A percentile compares a stretch with the other conserved stretches of the same genome.
Evolutionary conservation across 1,140 invertebrate genomes (phyloP).

Genomic region (Lucilia sericata): DNA sequence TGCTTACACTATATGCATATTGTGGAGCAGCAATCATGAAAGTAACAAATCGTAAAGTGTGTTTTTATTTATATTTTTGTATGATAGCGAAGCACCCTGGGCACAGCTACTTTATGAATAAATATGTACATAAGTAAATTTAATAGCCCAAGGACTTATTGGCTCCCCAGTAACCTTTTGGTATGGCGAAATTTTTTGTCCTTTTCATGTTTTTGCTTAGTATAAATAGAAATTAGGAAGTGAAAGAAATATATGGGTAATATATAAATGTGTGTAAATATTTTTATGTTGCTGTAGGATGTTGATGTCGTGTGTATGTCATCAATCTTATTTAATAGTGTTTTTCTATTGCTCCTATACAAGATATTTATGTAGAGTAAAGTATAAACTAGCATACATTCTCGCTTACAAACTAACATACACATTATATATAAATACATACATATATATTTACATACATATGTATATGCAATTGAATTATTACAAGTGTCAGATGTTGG

Average conservation of each 20-base stretch:
- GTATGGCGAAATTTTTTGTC: constrained; percentile 29
- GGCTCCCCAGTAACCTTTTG: constrained; percentile 32
- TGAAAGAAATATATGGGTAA: not conserved
- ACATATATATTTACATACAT: not conserved
- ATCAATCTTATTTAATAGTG: constrained; percentile 68
- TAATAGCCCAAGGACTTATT: constrained; percentile 27
- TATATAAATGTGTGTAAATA: not conserved
- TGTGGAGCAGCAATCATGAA: too few relatives aligned
- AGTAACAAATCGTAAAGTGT: too few relatives aligned
- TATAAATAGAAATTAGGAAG: not conserved
- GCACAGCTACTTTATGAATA: too few relatives aligned
- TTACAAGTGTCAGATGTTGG: constrained; percentile 62
- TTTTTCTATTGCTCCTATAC: constrained; percentile 46
- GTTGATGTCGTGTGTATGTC: constrained; percentile 51
- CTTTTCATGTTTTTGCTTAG: not conserved
- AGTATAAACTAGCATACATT: not conserved
- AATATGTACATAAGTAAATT: not conserved
- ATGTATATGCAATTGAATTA: constrained; percentile 61
- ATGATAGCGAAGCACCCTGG: too few relatives aligned
- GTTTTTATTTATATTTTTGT: too few relatives aligned
- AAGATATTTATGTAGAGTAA: too few relatives aligned
- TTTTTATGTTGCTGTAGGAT: constrained; percentile 1
- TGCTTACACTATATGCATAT: too few relatives aligned
- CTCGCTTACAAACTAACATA: not conserved
- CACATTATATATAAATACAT: not conserved